Evolutionary conservation across 2,888 invertebrate genomes (phyloP).

Genomic region (Entomobrya multifasciata): DNA sequence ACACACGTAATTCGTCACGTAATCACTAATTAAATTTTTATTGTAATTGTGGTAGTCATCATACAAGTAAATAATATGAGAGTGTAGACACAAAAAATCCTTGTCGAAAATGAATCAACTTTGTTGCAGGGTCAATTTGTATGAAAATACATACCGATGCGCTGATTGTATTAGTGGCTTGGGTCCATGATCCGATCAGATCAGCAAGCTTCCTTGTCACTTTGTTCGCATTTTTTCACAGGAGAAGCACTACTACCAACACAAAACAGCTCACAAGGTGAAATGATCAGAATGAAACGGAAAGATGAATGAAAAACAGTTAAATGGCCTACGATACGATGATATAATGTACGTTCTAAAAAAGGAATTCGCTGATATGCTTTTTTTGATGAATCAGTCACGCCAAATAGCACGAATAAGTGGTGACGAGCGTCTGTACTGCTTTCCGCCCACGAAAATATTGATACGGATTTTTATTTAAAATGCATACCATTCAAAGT

Average conservation of each 20-base stretch:
- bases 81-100: no score
- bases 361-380: constrained; percentile 34
- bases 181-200: neutral
- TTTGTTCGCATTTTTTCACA: constrained; percentile 43
- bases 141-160: no score
- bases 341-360: neutral
- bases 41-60: constrained; percentile 3
- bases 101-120: constrained; percentile 25
- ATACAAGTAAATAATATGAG: no score
- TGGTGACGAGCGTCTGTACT: constrained; percentile 21
- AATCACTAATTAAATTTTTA: constrained; percentile 6
- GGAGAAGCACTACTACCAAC: neutral
- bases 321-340: neutral
- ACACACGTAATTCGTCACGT: neutral
- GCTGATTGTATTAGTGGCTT: neutral
- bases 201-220: constrained; percentile 43
- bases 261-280: constrained; percentile 28
- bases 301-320: constrained; percentile 42
- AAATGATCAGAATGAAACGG: constrained; percentile 21
- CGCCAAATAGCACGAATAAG: constrained; percentile 25
- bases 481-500: neutral
- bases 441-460: constrained; percentile 17
- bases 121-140: neutral
- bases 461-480: neutral
- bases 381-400: constrained; percentile 28